Evolutionary conservation across 2,888 invertebrate genomes (phyloP), one percentile per base, ranked within the genome.

Genomic region (Siphlonurus alternatus): DNA sequence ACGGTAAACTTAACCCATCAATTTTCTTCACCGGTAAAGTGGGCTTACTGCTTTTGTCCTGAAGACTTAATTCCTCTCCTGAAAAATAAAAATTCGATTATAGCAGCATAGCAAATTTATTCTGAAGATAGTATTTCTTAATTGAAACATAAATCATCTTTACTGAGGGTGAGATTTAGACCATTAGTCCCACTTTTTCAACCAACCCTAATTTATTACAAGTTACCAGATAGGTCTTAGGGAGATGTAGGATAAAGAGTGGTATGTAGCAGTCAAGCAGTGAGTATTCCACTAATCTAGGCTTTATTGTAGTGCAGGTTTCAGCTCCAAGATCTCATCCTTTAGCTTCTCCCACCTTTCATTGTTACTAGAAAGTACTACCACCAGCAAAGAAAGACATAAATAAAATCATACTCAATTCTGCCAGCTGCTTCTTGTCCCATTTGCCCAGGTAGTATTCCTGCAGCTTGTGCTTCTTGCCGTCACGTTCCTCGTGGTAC

Each of bases 401-500:
- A n/a, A n/a, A n/a, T n/a, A n/a, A 18, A 59, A 59, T 68, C 71
- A 67, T 72, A 75, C 76, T 72, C 69, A 76, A 69, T 71, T 71
- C 78, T n/a, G 80, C 77, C 66, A 85, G 82, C 69, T 86, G 82
- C 2, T 82, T 80, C 23, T 81, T 78, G 69, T 83, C 85, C 85
- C 88, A 89, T 68, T 83, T 83, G 0, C 95, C 95, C 0, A 96
- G 78, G 70, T 81, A 88, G 73, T 88, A 96, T 73, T 94, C 92
- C 72, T 94, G 94, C 0, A 85, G 77, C 72, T 87, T 89, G 1
- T 89, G 81, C 73, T 85, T 83, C 76, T 91, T 87, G n/a, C 85
- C 88, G 74, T 94, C 95, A 69, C 93, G 83, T 71, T 94, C 93
- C 74, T 98, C 97, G 74, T 99, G 97, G 74, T 92, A 99, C 74